These are phyloP conservation scores for Cheilosia grossa DNA, from an alignment of 2,888 invertebrate species.

Conservation along the genomic window DNA sequence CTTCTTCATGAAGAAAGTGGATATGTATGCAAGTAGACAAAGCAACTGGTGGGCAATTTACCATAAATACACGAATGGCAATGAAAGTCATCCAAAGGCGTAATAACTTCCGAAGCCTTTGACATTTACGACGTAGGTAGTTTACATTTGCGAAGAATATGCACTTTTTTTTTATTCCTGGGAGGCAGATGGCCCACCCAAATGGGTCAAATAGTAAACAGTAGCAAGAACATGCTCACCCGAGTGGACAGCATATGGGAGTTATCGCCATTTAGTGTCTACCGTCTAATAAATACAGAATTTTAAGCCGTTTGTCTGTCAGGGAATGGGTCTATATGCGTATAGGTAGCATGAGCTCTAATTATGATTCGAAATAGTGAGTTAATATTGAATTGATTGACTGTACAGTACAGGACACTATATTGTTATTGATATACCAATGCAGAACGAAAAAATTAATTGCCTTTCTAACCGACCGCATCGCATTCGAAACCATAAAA, in stretches of 20 bases:
- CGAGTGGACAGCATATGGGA: constrained; percentile 57
- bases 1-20: constrained; percentile 3
- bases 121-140: constrained; percentile 66
- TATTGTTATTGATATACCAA: constrained; percentile 6
- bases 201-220: constrained; percentile 41
- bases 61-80: constrained; percentile 67
- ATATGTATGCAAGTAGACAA: neutral
- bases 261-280: constrained; percentile 53
- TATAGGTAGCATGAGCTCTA: too few species aligned
- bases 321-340: neutral
- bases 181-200: neutral
- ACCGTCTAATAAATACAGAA: constrained; percentile 38
- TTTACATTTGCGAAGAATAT: constrained; percentile 52
- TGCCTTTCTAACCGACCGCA: constrained; percentile 4
- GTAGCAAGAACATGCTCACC: constrained; percentile 38
- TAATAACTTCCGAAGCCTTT: constrained; percentile 66
- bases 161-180: constrained; percentile 2
- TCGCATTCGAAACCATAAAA: constrained; percentile 28
- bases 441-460: constrained; percentile 5
- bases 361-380: too few species aligned
- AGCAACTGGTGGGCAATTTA: constrained; percentile 70
- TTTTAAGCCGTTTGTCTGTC: constrained; percentile 1
- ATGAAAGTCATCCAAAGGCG: constrained; percentile 70
- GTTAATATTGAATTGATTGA: too few species aligned
- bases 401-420: too few species aligned